Percentiles rank a stretch among this genome's conserved stretches.
These are phyloP conservation scores for Drosophila albomicans DNA, from an alignment of 1,140 invertebrate species.

Conservation along the genomic window DNA sequence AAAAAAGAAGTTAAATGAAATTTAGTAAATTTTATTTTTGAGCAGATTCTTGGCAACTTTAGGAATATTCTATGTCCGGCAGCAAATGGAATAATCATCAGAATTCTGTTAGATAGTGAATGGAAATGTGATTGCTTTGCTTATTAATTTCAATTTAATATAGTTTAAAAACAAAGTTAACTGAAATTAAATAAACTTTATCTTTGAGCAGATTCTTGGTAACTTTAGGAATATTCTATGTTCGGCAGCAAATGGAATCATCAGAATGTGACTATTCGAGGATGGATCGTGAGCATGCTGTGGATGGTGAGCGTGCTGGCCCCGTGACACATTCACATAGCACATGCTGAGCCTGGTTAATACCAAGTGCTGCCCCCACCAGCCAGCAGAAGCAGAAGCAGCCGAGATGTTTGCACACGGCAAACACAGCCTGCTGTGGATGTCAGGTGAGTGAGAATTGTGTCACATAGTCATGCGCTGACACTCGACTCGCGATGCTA, in stretches of 20 bases:
- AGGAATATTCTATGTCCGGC: too few species aligned
- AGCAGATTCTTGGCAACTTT: neutral
- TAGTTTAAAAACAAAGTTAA: too few species aligned
- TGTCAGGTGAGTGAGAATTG: conserved; percentile 82
- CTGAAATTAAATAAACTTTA: too few species aligned
- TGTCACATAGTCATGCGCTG: conserved; percentile 82
- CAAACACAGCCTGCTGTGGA: conserved; percentile 45
- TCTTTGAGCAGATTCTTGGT: neutral
- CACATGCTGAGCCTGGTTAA: conserved; percentile 64
- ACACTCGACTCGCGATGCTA: conserved; percentile 59
- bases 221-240: too few species aligned
- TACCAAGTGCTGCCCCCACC: conserved; percentile 29
- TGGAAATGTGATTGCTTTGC: too few species aligned
- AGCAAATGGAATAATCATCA: neutral
- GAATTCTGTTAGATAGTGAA: neutral
- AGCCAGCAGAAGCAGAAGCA: conserved; percentile 15
- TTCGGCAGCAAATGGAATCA: neutral
- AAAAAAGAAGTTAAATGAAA: too few species aligned
- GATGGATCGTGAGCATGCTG: conserved; percentile 19
- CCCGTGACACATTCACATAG: conserved; percentile 79
- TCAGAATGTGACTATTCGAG: conserved; percentile 9
- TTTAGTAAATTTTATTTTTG: too few species aligned
- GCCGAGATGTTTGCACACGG: conserved; percentile 13
- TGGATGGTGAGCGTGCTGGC: conserved; percentile 68
- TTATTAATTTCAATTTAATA: neutral